phyloP scores from a whole-genome alignment of 2,797 vertebrate species.

The Aselliscus stoliczkanus region DNA sequence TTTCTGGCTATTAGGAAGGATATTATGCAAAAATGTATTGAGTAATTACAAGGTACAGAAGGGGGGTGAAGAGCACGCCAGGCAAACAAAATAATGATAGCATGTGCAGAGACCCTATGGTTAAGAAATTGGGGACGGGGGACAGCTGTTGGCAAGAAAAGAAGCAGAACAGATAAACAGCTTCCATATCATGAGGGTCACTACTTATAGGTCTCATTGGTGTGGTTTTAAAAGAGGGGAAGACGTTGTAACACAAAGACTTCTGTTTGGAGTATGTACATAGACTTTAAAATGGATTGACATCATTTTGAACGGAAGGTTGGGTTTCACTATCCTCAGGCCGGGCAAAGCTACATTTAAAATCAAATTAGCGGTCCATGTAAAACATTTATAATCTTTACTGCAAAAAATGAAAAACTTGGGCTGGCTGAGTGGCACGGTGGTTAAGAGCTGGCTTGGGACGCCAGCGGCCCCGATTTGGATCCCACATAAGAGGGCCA shows the following conservation, averaged over 20 bases:
- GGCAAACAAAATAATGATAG: background rate
- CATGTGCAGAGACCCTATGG: background rate
- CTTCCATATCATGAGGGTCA: background rate
- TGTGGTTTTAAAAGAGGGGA: background rate
- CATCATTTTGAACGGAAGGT: background rate
- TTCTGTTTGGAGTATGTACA: background rate
- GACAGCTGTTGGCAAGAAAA: background rate
- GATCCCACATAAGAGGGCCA: no score
- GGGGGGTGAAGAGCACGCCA: background rate
- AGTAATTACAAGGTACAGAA: background rate
- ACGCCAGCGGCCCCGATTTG: no score
- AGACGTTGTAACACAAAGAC: background rate
- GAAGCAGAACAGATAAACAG: background rate
- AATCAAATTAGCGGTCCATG: background rate
- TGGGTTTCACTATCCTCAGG: background rate
- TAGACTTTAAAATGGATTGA: background rate
- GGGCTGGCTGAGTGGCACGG: no score
- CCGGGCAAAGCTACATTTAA: background rate
- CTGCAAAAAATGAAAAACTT: background rate
- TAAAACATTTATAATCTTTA: background rate
- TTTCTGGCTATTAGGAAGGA: background rate
- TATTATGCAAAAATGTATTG: conserved; percentile 8
- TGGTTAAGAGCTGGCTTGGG: no score
- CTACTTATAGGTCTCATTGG: background rate
- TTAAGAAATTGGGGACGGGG: background rate